Base-by-base conservation (phyloP, 2,113 vertebrate genomes). In the Apodemus speciosus region DNA sequence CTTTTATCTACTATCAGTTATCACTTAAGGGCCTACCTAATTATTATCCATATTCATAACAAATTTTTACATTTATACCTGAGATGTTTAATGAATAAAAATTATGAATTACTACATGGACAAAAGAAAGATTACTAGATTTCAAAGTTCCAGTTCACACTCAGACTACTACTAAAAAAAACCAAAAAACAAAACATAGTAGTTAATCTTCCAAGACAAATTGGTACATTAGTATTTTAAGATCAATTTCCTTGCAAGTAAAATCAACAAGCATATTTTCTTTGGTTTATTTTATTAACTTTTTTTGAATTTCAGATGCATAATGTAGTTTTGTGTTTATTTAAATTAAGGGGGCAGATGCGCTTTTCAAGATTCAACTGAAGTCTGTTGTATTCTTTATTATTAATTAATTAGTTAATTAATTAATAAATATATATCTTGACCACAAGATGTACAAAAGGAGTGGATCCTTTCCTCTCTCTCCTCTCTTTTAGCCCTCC, bases 141-240 rank as follows among this genome's bases (percentile, higher is more conserved):
- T 2, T 8, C 1, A 18, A 60, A n/a, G 2, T 6, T 2, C 1
- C 66, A 66, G 1, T 20, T 32, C 5, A 53, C 18, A 53, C 1
- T 21, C 32, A 46, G 1, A 35, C 2, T 51, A 46, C 1, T 35
- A 5, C n/a, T 18, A 10, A 51, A 49, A 13, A 1, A 21, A 85
- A 46, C 3, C 43, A 46, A 46, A 46, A 46, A 46, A 13, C 1
- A 21, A 85, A 76, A 81, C 6, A 40, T 2, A 15, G 25, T 58
- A 25, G 20, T 21, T 53, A 64, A 56, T 84, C 0, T 73, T 86
- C n/a, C 43, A 68, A 53, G 64, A 23, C 66, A 85, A 94, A 85
- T 7, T 13, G 18, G 11, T 62, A 43, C 9, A 73, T 51, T 35
- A 62, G 4, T 6, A 32, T 49, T 71, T 75, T 14, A 35, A 51